A percentile compares a stretch with the other conserved stretches of the same genome.
Evolutionary conservation across 2,888 invertebrate genomes (phyloP).

Genomic region (Dolichopus griseipennis): DNA sequence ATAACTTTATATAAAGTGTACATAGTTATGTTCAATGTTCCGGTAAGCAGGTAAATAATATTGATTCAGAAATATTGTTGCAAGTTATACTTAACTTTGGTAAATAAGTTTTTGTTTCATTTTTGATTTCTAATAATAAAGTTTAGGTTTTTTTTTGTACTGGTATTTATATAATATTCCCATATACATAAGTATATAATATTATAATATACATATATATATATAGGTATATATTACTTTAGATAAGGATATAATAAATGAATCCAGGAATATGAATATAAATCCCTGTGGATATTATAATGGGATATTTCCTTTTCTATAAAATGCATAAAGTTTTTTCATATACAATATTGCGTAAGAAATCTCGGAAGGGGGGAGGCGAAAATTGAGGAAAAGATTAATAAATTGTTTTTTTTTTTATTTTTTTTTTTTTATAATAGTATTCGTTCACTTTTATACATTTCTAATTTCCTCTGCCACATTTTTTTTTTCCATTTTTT

Average conservation of each 20-base stretch:
- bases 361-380: too few species aligned
- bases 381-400: background rate
- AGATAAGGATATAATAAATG: slow-evolving; percentile 6
- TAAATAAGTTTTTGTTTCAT: background rate
- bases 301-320: background rate
- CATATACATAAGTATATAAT: background rate
- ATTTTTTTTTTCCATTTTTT: too few species aligned
- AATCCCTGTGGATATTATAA: slow-evolving; percentile 4
- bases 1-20: too few species aligned
- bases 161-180: too few species aligned
- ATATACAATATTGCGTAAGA: too few species aligned
- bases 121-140: background rate
- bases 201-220: background rate
- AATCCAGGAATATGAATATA: background rate
- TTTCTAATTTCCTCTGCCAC: too few species aligned
- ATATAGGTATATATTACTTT: background rate
- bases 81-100: too few species aligned
- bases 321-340: background rate
- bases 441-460: too few species aligned
- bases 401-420: background rate
- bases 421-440: too few species aligned
- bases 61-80: too few species aligned
- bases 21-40: too few species aligned
- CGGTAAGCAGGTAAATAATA: too few species aligned
- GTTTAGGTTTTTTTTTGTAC: background rate